These are phyloP conservation scores for Gadus macrocephalus DNA, from an alignment of 2,113 vertebrate genomes.

Conservation along the genomic window DNA sequence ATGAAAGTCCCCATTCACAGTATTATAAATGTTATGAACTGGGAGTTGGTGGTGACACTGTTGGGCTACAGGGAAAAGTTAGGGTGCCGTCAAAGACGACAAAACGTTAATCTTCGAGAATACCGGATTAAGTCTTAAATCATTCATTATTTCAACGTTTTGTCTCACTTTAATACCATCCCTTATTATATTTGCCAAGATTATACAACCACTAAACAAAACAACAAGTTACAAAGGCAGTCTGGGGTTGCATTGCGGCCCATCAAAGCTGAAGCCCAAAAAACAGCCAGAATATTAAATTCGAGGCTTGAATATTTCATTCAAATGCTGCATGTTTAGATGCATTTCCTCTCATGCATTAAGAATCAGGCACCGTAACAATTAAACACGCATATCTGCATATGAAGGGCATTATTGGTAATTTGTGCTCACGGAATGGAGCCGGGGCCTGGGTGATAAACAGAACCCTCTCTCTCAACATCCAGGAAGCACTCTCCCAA, in stretches of 20 bases:
- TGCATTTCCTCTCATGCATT: conserved; percentile 58
- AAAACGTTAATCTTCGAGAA: too few relatives aligned
- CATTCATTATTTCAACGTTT: too few relatives aligned
- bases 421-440: conserved; percentile 18
- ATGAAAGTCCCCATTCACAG: too few relatives aligned
- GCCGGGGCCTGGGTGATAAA: conserved; percentile 13
- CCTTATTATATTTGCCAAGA: conserved; percentile 2
- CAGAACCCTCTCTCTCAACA: neutral
- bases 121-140: too few relatives aligned
- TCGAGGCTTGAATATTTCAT: conserved; percentile 66
- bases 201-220: conserved; percentile 44
- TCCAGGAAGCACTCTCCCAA: too few relatives aligned
- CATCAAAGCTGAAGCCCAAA: conserved; percentile 36
- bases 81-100: too few relatives aligned
- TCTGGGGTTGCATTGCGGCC: conserved; percentile 19
- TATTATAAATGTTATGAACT: too few relatives aligned
- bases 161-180: too few relatives aligned
- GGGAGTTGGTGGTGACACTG: too few relatives aligned
- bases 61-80: too few relatives aligned
- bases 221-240: conserved; percentile 42
- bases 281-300: conserved; percentile 71
- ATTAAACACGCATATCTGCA: conserved; percentile 58
- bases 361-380: conserved; percentile 47
- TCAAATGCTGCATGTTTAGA: conserved; percentile 50
- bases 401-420: conserved; percentile 43